Evolutionary conservation across 1,140 invertebrate genomes (phyloP).

Genomic region (Centruroides vittatus): DNA sequence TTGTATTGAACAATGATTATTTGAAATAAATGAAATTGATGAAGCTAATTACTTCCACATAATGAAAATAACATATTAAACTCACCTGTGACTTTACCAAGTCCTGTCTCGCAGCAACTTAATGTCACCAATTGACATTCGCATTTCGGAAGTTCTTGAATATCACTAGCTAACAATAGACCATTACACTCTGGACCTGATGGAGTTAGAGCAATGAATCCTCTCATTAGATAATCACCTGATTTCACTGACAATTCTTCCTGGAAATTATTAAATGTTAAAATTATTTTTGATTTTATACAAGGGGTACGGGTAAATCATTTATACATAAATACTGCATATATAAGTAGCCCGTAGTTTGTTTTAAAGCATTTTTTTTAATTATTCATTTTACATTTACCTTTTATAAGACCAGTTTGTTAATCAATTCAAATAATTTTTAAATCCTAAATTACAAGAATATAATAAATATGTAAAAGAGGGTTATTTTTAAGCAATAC

Average conservation of each 20-base stretch:
- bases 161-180: background rate
- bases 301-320: background rate
- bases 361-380: too few species aligned
- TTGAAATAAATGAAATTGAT: too few species aligned
- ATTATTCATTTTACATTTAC: too few species aligned
- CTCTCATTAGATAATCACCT: background rate
- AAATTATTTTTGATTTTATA: background rate
- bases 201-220: background rate
- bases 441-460: too few species aligned
- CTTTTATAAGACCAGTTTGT: too few species aligned
- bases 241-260: background rate
- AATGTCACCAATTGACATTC: background rate
- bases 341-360: too few species aligned
- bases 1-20: too few species aligned
- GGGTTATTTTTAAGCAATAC: too few species aligned
- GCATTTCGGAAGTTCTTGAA: background rate
- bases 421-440: too few species aligned
- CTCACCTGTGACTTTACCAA: background rate
- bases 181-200: background rate
- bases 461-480: too few species aligned
- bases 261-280: background rate
- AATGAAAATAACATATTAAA: background rate
- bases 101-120: conserved; percentile 2
- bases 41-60: too few species aligned
- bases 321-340: too few species aligned